Conservation (phyloP, 2,888 invertebrate species). For the Masnerella sp. region DNA sequence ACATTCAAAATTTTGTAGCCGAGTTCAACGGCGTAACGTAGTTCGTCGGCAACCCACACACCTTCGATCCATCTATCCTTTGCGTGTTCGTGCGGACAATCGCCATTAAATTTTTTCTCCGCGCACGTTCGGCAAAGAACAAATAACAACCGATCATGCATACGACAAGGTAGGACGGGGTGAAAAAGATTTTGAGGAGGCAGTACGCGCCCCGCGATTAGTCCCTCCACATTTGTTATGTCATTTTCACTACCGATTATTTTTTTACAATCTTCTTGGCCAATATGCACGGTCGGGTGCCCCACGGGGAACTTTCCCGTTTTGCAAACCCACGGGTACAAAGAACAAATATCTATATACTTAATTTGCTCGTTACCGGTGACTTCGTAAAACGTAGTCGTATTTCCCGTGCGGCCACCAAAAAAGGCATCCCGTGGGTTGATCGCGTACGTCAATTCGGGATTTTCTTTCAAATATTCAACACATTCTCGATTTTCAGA, state of each 20-base stretch:
- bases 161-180: too few relatives aligned
- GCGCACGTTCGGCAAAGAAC: constrained; percentile 70
- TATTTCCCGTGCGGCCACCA: background rate
- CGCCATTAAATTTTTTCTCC: constrained; percentile 59
- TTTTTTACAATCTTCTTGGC: too few relatives aligned
- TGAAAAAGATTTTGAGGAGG: too few relatives aligned
- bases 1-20: constrained; percentile 69
- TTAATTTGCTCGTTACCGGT: background rate
- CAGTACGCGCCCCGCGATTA: too few relatives aligned
- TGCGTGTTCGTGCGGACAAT: constrained; percentile 66
- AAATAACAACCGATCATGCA: too few relatives aligned
- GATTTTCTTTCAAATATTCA: background rate
- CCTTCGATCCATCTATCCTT: constrained; percentile 64
- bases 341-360: background rate
- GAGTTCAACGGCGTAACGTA: constrained; percentile 66
- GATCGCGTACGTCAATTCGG: background rate
- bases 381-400: background rate
- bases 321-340: constrained; percentile 1
- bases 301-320: background rate
- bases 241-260: too few relatives aligned
- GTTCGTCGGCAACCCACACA: constrained; percentile 71
- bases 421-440: constrained; percentile 3
- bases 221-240: too few relatives aligned
- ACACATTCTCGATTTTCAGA: constrained; percentile 26
- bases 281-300: background rate